phyloP scores from a whole-genome alignment of 1,140 invertebrate genomes.

The Oryctes rhinoceros region DNA sequence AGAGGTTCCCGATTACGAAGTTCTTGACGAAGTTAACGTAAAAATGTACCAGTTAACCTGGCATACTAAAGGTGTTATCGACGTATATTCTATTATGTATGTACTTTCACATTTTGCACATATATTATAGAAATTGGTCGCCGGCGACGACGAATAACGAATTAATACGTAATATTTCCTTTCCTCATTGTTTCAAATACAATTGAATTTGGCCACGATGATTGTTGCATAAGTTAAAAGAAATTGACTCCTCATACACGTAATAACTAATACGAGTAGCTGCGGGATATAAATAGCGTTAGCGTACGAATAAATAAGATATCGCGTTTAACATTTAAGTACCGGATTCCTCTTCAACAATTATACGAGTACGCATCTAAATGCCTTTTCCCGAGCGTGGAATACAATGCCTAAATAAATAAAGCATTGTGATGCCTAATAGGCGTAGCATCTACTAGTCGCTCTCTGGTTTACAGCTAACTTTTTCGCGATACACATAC shows the following conservation, averaged over 20 bases:
- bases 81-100: too few relatives aligned
- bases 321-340: neutral
- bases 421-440: neutral
- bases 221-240: neutral
- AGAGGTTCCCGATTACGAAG: too few relatives aligned
- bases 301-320: neutral
- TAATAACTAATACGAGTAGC: neutral
- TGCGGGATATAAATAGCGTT: neutral
- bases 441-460: too few relatives aligned
- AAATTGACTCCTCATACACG: neutral
- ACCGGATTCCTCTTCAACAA: neutral
- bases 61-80: too few relatives aligned
- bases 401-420: constrained; percentile 26
- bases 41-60: too few relatives aligned
- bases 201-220: too few relatives aligned
- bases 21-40: too few relatives aligned
- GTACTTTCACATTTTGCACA: too few relatives aligned
- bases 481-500: constrained; percentile 16
- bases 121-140: too few relatives aligned
- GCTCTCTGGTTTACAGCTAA: constrained; percentile 1
- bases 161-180: too few relatives aligned
- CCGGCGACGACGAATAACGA: too few relatives aligned
- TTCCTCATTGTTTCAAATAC: too few relatives aligned
- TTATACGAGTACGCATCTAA: neutral
- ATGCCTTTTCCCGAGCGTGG: constrained; percentile 24